Base-by-base conservation (phyloP, 1,140 invertebrate genomes). In the Chironomus tepperi region DNA sequence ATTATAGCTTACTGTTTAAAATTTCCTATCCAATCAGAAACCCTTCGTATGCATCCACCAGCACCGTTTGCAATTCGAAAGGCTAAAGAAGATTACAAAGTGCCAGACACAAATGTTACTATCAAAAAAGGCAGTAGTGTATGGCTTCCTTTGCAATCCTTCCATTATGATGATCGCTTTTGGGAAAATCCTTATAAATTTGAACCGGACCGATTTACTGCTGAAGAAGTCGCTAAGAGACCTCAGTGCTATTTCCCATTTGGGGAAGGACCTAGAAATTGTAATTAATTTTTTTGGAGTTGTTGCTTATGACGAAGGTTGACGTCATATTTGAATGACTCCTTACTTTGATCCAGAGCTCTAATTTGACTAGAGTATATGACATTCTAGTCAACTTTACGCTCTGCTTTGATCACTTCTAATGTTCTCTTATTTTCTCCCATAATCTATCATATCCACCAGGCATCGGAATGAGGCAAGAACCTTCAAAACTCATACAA, bases 181-280 rank as follows among this genome's bases (percentile, higher is more conserved):
- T 90, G 84, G 78, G 84, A 85, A 0, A 79, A 89, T 18, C 88
- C 89, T 1, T 83, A 88, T 7, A 77, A 79, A 18, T 90, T 87
- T 76, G 83, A 88, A 79, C 88, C 89, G 0, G 84, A 87, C 70
- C 78, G 89, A 70, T 89, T 89, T 75, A 81, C 77, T 9, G 77
- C 83, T 0, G 83, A 87, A 74, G 82, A 83, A 75, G 64, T 80
- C 0, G 78, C 79, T 16, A 77, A 78, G 7, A 81, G 88, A 64
- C 84, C 83, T 0, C 87, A 83, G 78, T 75, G 83, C 9, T 90
- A 86, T 78, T 78, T 92, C 65, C 87, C 91, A 1, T 93, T 93
- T 79, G 89, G 89, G 0, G 88, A 89, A 77, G 90, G 90, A 19
- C 87, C 87, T 2, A 83, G 90, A 3, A 88, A 86, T 78, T 91